Base-by-base conservation (phyloP, 2,797 vertebrate genomes). In the Gallinago stenura region DNA sequence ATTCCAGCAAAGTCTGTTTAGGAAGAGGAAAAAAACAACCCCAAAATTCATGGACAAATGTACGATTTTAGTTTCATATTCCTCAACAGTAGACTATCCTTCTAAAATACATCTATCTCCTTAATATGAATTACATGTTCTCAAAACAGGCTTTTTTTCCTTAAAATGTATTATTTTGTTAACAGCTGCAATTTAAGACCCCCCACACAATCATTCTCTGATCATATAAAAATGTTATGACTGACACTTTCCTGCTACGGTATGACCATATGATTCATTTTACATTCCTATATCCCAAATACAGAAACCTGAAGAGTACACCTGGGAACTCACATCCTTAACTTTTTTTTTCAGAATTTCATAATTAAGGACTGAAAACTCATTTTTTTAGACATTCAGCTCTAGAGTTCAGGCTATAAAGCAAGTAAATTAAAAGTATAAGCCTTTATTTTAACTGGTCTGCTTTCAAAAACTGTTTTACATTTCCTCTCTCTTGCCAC, bases 1-100 rank as follows among this genome's bases (percentile, higher is more conserved):
- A 99, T 95, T 99, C 99, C 97, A 99, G 97, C 95, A 99, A 98
- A 7, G 98, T 99, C 99, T 98, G 71, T 98, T 95, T 37, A 95
- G 51, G 73, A 95, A 97, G 78, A 79, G 60, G 26, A 93, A 94
- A 50, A 46, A 45, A 91, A 90, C 21, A 80, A 90, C 17, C 20
- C 3, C 43, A 28, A 76, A 81, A 50, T 80, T 96, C 28, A 97
- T 83, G 62, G 97, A 75, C 7, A 95, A 91, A 64, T 43, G 0
- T 8, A 83, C 37, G 26, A 25, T 90, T 68, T 80, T 41, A 28
- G 43, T 75, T 69, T 57, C 53, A 9, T 15, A 79, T 10, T 85
- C 50, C 51, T 92, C 50, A 37, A 19, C 65, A 58, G 69, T 3
- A 80, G 6, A n/a, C 14, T 45, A 35, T 5, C 7, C 16, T 91